Evolutionary conservation across 2,888 invertebrate species (phyloP).

Genomic region (Drosophila testacea): DNA sequence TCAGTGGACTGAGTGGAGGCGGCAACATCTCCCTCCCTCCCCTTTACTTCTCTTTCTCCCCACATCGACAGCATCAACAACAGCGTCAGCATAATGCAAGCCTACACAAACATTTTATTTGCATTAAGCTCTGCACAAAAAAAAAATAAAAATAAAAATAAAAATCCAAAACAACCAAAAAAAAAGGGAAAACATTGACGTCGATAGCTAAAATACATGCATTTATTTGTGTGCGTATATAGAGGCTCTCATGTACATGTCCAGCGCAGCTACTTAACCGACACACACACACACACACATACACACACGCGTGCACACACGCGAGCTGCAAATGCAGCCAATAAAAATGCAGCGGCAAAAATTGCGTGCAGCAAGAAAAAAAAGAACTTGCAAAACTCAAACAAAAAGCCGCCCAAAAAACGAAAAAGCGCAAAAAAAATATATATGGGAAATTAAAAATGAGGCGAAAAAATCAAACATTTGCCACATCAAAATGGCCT

Average conservation of each 20-base stretch:
- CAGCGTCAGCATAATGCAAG: conserved; percentile 78
- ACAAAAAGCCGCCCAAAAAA: conserved; percentile 68
- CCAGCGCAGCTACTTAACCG: conserved; percentile 76
- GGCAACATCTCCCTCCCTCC: not conserved
- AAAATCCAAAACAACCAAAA: conserved; percentile 41
- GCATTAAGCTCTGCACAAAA: conserved; percentile 64
- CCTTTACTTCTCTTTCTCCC: not conserved
- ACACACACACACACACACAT: conserved; percentile 29
- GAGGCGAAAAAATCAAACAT: conserved; percentile 64
- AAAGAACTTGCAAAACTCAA: conserved; percentile 61
- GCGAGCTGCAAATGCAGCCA: conserved; percentile 80
- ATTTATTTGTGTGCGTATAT: conserved; percentile 32
- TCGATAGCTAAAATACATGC: conserved; percentile 75
- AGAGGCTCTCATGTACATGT: conserved; percentile 40
- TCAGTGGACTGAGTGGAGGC: not conserved
- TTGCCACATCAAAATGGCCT: conserved; percentile 54
- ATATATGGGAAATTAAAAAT: conserved; percentile 41
- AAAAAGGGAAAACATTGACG: conserved; percentile 26
- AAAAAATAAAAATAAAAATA: conserved; percentile 41
- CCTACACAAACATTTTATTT: conserved; percentile 83
- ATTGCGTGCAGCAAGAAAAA: conserved; percentile 78
- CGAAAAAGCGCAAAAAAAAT: conserved; percentile 52
- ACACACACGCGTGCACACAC: conserved; percentile 17
- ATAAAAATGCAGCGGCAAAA: conserved; percentile 85
- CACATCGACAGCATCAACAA: not conserved